Conservation (phyloP, 2,797 vertebrate genomes). For the Bradypodion ventrale region DNA sequence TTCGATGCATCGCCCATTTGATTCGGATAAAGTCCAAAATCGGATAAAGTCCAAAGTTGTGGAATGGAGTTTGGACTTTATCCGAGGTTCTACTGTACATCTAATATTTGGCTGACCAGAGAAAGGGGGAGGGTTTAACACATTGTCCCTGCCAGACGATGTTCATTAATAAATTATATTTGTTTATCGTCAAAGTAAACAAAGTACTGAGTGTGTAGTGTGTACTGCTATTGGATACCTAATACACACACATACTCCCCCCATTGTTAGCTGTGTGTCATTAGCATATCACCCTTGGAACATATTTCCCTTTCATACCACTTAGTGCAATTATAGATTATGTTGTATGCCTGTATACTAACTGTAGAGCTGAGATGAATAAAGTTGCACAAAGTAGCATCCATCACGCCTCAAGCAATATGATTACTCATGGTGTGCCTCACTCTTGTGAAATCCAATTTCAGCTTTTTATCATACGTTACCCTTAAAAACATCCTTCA, state of each 20-base stretch:
- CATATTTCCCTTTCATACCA: constrained; percentile 46
- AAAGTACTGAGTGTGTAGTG: constrained; percentile 45
- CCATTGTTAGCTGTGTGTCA: constrained; percentile 32
- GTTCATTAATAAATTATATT: not conserved
- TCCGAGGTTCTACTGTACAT: too few species aligned
- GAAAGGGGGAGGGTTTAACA: not conserved
- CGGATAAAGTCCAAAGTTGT: too few species aligned
- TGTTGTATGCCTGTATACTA: constrained; percentile 19
- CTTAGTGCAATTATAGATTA: constrained; percentile 59
- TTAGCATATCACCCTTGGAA: constrained; percentile 60
- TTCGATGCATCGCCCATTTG: too few species aligned
- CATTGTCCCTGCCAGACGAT: too few species aligned
- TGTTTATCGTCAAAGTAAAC: not conserved
- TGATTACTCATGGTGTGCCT: constrained; percentile 30
- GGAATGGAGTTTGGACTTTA: too few species aligned
- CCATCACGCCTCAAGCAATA: constrained; percentile 43
- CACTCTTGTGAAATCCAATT: constrained; percentile 50
- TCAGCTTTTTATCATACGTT: constrained; percentile 47
- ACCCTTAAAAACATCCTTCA: constrained; percentile 53
- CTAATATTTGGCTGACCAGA: not conserved
- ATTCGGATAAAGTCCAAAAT: too few species aligned
- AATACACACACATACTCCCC: not conserved
- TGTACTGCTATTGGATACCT: constrained; percentile 15
- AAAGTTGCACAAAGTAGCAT: constrained; percentile 48
- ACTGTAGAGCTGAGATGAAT: constrained; percentile 40